Base-by-base conservation (phyloP, 2,113 vertebrate species). In the Gadus chalcogrammus region DNA sequence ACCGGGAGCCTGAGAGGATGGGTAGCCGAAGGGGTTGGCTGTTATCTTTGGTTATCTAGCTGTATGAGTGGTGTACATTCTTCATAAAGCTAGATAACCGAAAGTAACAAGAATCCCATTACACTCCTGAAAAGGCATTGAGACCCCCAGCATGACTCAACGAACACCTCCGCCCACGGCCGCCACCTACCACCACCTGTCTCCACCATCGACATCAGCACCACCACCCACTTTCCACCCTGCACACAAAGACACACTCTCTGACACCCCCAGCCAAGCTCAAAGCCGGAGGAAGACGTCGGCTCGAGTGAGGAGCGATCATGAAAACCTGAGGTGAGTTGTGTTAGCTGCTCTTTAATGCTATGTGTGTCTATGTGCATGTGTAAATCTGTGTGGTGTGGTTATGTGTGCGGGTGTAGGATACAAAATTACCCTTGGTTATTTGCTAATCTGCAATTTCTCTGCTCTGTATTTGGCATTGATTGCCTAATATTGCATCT, bases 101-200 rank as follows among this genome's bases (percentile, higher is more conserved):
- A 94, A 94, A 94, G 92, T 94, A 94, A 95, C 94, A 95, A 98
- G 94, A 97, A 96, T 96, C 96, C 95, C 95, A 97, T 94, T 97
- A 95, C 96, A 94, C 96, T 93, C 94, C 96, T 95, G 93, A 91
- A 92, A 90, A 91, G 91, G 91, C 90, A 85, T 84, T 74, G 87
- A 88, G 86, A 88, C 70, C 83, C 83, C 80, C 55, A 78, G 62
- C 15, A 42, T 17, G 1, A 38, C 42, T 9, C 42, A 48, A 48
- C 42, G 9, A 48, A 48, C 42, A 48, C 42, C 42, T 12, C 42
- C 42, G 11, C 8, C 8, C 42, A 48, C 42, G 42, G 11, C 42
- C 42, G 11, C 42, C 42, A 12, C 3, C 42, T 13, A 48, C 42
- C 42, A 48, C 42, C 42, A 48, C 9, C 42, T 12, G 2, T 9